Evolutionary conservation across 2,113 vertebrate genomes (phyloP).

Genomic region (Sturnira hondurensis): DNA sequence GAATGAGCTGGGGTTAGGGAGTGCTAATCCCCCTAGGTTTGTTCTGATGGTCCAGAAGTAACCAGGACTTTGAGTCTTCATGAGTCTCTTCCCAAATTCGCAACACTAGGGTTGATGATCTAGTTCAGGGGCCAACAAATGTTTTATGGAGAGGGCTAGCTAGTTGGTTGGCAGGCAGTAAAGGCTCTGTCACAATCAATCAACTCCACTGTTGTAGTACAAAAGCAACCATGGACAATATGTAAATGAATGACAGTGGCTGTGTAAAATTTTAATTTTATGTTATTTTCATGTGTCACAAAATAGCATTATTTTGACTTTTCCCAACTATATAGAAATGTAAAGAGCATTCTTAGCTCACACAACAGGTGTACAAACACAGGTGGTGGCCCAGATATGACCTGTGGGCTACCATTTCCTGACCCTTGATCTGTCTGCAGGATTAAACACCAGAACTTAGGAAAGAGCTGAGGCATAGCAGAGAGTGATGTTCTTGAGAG

Average conservation of each 20-base stretch:
- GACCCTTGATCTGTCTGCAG: background rate
- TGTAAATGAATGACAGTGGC: background rate
- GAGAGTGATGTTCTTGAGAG: background rate
- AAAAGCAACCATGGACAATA: background rate
- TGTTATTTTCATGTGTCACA: background rate
- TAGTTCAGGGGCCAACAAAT: background rate
- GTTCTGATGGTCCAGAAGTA: background rate
- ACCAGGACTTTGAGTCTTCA: background rate
- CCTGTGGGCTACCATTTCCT: background rate
- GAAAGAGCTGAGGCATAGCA: background rate
- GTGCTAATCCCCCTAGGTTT: background rate
- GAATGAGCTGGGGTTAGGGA: background rate
- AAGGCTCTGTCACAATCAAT: background rate
- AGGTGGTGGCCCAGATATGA: background rate
- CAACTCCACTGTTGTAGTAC: background rate
- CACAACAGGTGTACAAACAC: background rate
- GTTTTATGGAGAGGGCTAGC: background rate
- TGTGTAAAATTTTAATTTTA: background rate
- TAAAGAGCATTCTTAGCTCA: background rate
- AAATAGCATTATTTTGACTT: background rate
- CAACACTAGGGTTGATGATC: background rate
- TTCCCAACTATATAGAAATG: background rate
- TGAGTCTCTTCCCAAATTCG: background rate
- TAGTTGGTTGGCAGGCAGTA: background rate
- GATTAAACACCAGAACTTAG: background rate